These are phyloP conservation scores for Polymixis flavicincta DNA, from an alignment of 2,888 invertebrate species.

Conservation along the genomic window DNA sequence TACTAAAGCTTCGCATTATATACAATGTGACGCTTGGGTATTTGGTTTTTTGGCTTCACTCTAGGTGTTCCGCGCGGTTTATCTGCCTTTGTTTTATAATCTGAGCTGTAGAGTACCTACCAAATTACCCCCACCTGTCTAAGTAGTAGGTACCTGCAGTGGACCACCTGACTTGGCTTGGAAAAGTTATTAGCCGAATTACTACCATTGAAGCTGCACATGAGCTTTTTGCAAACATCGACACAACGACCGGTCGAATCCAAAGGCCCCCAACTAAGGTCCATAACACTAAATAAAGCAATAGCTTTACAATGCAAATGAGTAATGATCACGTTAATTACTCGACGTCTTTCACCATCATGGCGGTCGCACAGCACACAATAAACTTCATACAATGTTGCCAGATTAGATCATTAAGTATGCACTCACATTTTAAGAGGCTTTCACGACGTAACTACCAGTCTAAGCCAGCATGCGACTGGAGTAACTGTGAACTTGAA, in stretches of 20 bases:
- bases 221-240: neutral
- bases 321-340: slow-evolving; percentile 52
- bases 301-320: slow-evolving; percentile 34
- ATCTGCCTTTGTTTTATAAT: no score
- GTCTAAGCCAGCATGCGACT: neutral
- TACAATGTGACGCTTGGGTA: no score
- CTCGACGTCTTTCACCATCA: slow-evolving; percentile 22
- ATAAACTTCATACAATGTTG: slow-evolving; percentile 54
- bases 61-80: no score
- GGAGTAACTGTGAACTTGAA: neutral
- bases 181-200: no score
- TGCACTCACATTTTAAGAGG: slow-evolving; percentile 41
- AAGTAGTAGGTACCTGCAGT: neutral
- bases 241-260: neutral
- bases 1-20: no score
- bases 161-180: neutral
- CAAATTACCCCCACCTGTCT: neutral
- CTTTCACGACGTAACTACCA: slow-evolving; percentile 37
- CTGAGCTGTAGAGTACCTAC: no score
- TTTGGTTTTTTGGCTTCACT: no score
- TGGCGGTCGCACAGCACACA: slow-evolving; percentile 15
- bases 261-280: neutral
- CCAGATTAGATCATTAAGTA: slow-evolving; percentile 43
- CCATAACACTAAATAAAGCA: neutral
- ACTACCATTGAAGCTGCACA: no score